Conservation (phyloP, 2,888 invertebrate genomes). For the Idaea aversata region DNA sequence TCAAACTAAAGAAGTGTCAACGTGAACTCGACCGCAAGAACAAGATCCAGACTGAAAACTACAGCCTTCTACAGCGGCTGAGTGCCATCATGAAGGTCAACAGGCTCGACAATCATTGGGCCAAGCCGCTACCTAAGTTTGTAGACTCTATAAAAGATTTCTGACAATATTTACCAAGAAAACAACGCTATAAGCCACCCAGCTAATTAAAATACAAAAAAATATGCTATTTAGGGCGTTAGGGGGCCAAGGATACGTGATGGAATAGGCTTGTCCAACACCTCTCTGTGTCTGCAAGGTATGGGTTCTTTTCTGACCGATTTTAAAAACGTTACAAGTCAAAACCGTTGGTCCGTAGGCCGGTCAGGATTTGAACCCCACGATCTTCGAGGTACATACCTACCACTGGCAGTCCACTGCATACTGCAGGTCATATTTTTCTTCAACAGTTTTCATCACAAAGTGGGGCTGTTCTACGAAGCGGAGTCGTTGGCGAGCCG, state of each 20-base stretch:
- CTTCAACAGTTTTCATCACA: constrained; percentile 56
- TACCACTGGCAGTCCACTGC: too few relatives aligned
- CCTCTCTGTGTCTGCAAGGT: too few relatives aligned
- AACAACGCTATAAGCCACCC: background rate
- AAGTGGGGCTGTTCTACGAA: constrained; percentile 65
- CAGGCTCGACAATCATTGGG: constrained; percentile 85
- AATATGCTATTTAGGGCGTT: too few relatives aligned
- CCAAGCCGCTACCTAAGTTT: constrained; percentile 82
- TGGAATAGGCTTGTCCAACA: too few relatives aligned
- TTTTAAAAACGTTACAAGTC: too few relatives aligned
- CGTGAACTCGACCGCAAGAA: constrained; percentile 83
- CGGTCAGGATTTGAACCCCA: too few relatives aligned
- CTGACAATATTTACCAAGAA: background rate
- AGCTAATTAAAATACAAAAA: background rate
- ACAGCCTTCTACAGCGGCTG: constrained; percentile 84
- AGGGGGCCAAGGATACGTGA: too few relatives aligned
- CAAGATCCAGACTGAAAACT: constrained; percentile 85
- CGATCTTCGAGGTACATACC: too few relatives aligned
- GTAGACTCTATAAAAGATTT: constrained; percentile 8
- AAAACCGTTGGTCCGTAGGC: too few relatives aligned
- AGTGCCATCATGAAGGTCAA: constrained; percentile 83
- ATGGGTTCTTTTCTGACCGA: too few relatives aligned
- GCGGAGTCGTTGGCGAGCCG: constrained; percentile 43
- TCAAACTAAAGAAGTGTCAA: constrained; percentile 85
- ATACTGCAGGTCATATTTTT: background rate